A percentile compares a stretch with the other conserved stretches of the same genome.
These are phyloP conservation scores for Ceraclea dissimilis DNA, from an alignment of 2,888 invertebrate genomes.

Conservation along the genomic window DNA sequence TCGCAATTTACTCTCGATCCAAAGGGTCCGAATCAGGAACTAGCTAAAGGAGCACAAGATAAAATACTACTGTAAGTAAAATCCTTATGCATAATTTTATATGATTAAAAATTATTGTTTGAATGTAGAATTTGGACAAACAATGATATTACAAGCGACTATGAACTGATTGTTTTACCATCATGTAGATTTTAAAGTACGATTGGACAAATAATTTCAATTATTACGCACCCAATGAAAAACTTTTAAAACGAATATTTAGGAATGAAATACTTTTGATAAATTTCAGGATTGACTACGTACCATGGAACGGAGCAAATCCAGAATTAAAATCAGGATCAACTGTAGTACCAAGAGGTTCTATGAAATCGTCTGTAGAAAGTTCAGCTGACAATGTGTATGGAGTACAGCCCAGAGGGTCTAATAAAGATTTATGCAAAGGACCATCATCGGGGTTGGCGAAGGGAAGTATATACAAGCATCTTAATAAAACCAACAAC, in stretches of 20 bases:
- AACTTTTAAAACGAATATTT: neutral
- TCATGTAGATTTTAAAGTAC: too few species aligned
- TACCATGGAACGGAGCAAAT: conserved; percentile 78
- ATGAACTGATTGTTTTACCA: too few species aligned
- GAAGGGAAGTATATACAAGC: conserved; percentile 73
- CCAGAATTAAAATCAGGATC: conserved; percentile 50
- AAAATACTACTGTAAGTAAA: conserved; percentile 67
- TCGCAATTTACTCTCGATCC: conserved; percentile 51
- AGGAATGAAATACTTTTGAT: neutral
- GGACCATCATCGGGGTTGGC: conserved; percentile 70
- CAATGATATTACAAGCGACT: too few species aligned
- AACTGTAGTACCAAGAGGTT: conserved; percentile 46
- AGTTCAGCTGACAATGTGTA: conserved; percentile 28
- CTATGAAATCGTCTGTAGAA: conserved; percentile 43
- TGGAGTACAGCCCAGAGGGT: conserved; percentile 50
- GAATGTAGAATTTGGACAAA: neutral
- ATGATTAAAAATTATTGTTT: too few species aligned
- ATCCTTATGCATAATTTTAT: too few species aligned
- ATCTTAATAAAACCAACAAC: conserved; percentile 42
- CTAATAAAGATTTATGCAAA: conserved; percentile 59
- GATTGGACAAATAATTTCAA: too few species aligned
- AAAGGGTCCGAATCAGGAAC: conserved; percentile 60
- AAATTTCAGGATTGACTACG: conserved; percentile 63
- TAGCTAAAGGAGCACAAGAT: conserved; percentile 75
- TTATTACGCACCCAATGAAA: neutral